Percentiles rank a stretch among this genome's conserved stretches.
Evolutionary conservation across 2,113 vertebrate species (phyloP).

Genomic region (Pristiophorus japonicus): DNA sequence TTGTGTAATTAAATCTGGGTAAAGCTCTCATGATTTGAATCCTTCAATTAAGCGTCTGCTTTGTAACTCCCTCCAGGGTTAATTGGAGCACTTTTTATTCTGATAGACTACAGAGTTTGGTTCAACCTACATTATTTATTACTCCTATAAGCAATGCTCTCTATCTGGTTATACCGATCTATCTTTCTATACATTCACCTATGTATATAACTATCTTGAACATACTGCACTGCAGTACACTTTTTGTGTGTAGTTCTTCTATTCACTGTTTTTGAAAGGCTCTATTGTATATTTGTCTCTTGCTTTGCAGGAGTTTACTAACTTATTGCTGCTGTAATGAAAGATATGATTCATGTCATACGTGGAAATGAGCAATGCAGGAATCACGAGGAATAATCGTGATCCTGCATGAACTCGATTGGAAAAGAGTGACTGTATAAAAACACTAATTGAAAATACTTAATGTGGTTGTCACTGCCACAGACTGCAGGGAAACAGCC

Average conservation of each 20-base stretch:
- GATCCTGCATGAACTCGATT: neutral
- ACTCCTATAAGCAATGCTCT: neutral
- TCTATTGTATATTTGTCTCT: neutral
- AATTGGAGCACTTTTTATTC: neutral
- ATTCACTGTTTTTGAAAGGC: too few species aligned
- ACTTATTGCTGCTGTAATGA: neutral
- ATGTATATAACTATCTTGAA: neutral
- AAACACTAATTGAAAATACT: constrained; percentile 14
- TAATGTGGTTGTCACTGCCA: neutral
- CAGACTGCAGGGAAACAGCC: neutral
- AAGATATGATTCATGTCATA: neutral
- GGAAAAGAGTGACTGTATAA: neutral
- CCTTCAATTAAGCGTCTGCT: neutral
- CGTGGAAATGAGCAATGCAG: neutral
- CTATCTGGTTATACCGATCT: neutral
- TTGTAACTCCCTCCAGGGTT: neutral
- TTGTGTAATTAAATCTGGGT: constrained; percentile 6
- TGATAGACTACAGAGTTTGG: neutral
- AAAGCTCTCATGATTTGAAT: constrained; percentile 17
- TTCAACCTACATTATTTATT: neutral
- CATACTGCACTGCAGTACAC: neutral
- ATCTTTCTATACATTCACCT: neutral
- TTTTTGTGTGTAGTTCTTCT: too few species aligned
- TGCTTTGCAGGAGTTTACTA: neutral
- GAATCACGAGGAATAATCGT: neutral